These are phyloP conservation scores for Elaphurus davidianus DNA, from an alignment of 2,113 vertebrate genomes.

Conservation along the genomic window DNA sequence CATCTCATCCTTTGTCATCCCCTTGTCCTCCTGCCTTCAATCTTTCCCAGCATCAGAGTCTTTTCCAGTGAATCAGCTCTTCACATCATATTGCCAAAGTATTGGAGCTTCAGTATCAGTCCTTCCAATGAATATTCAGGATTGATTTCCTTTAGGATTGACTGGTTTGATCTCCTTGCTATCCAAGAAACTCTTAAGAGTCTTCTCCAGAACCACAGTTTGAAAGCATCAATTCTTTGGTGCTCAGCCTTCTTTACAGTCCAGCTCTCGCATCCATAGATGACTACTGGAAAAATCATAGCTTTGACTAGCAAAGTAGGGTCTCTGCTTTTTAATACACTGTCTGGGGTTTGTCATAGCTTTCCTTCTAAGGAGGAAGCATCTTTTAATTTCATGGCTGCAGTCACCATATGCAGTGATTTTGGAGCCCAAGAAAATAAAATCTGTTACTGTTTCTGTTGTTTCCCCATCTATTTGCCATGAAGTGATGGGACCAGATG, in stretches of 20 bases:
- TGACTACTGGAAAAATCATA: not conserved
- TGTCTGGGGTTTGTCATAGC: not conserved
- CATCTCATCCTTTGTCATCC: not conserved
- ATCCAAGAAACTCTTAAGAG: not conserved
- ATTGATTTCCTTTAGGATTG: not conserved
- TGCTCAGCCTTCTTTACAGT: not conserved
- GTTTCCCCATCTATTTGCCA: not conserved
- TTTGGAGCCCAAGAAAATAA: not conserved
- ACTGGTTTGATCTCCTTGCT: not conserved
- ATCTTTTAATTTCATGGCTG: not conserved
- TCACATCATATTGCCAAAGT: not conserved
- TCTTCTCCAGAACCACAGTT: not conserved
- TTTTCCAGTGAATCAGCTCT: not conserved
- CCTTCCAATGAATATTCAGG: not conserved
- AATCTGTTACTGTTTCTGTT: not conserved
- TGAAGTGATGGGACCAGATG: not conserved
- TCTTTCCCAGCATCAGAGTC: not conserved
- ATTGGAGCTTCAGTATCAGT: not conserved
- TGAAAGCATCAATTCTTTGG: not conserved
- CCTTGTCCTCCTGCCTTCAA: not conserved
- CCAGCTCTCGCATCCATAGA: not conserved
- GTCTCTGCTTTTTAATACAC: not conserved
- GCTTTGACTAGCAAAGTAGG: not conserved
- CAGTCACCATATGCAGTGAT: not conserved
- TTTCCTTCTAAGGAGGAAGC: not conserved